Evolutionary conservation across 2,797 vertebrate genomes (phyloP).

Genomic region (Potorous gilbertii): DNA sequence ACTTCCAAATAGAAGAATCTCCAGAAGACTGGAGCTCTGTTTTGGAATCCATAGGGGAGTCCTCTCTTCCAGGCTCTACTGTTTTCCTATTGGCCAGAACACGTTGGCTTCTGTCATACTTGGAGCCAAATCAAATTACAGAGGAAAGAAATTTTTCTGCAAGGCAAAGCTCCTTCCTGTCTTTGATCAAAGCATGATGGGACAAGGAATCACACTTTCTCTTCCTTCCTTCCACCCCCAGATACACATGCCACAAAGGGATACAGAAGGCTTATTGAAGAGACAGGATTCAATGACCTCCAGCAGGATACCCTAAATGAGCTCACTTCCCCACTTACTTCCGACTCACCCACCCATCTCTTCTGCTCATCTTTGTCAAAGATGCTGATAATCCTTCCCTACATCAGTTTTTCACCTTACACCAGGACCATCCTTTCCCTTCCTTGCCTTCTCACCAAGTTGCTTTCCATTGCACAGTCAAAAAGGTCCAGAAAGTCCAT

Average conservation of each 20-base stretch:
- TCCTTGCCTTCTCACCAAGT: not conserved
- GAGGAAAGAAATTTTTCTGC: conserved; percentile 7
- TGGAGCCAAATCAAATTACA: not conserved
- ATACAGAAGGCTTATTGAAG: conserved; percentile 31
- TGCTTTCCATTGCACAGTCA: not conserved
- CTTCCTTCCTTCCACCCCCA: not conserved
- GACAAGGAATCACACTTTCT: conserved; percentile 42
- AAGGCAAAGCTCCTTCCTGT: conserved; percentile 33
- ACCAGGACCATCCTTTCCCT: not conserved
- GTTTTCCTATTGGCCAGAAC: not conserved
- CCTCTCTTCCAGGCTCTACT: not conserved
- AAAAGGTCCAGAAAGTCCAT: not conserved
- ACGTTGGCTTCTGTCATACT: not conserved
- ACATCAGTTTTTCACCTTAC: not conserved
- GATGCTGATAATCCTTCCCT: not conserved
- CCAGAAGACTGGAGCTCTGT: not conserved
- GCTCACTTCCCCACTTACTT: conserved; percentile 21
- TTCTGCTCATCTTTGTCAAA: not conserved
- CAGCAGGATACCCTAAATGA: conserved; percentile 12
- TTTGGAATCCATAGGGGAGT: not conserved
- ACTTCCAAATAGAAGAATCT: not conserved
- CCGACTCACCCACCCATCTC: not conserved
- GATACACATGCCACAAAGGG: not conserved
- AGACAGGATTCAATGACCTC: conserved; percentile 22
- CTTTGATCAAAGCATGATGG: conserved; percentile 26